These are phyloP conservation scores for Calliopsis andreniformis DNA, from an alignment of 1,140 invertebrate genomes.

Conservation along the genomic window DNA sequence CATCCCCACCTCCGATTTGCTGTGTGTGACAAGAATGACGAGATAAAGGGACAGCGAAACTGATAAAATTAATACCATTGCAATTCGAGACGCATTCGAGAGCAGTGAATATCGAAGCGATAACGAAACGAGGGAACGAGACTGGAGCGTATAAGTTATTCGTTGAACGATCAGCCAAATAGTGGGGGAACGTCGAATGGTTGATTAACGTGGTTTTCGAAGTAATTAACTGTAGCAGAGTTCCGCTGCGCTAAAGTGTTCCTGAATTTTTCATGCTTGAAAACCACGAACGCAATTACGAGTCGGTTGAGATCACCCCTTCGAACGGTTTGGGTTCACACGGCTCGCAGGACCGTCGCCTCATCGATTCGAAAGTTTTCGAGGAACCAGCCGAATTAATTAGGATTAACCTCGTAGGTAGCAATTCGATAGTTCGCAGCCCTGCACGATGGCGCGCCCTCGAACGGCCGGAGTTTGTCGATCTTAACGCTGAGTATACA, in stretches of 20 bases:
- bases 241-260: neutral
- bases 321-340: too few relatives aligned
- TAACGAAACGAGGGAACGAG: neutral
- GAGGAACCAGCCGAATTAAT: conserved; percentile 4
- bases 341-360: too few relatives aligned
- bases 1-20: too few relatives aligned
- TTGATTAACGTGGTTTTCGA: neutral
- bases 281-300: too few relatives aligned
- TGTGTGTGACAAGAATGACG: too few relatives aligned
- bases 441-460: conserved; percentile 9
- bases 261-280: neutral
- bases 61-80: neutral
- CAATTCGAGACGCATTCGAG: neutral
- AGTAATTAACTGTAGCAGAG: neutral
- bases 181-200: neutral
- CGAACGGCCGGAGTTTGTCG: conserved; percentile 2
- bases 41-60: too few relatives aligned
- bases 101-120: too few relatives aligned
- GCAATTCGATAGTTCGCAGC: neutral
- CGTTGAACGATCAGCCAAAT: neutral
- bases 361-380: neutral
- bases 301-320: too few relatives aligned
- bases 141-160: too few relatives aligned
- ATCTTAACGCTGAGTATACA: conserved; percentile 3
- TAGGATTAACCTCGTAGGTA: conserved; percentile 3